Percentiles rank a stretch among this genome's conserved stretches.
Evolutionary conservation across 1,140 invertebrate species (phyloP).

Genomic region (Marisa cornuarietis): DNA sequence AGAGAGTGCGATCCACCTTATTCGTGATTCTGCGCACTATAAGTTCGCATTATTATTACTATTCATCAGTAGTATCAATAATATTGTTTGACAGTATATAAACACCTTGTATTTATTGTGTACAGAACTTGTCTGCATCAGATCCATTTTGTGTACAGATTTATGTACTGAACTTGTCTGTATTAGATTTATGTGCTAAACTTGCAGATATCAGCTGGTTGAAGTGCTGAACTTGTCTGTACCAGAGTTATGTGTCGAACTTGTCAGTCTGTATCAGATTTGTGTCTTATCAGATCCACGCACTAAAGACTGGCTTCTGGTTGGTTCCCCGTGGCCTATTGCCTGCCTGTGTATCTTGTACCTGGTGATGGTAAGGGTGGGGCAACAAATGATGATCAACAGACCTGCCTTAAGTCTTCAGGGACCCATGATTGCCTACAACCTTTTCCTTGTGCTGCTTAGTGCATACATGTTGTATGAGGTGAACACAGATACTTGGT

Average conservation of each 20-base stretch:
- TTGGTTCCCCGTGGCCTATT: constrained; percentile 65
- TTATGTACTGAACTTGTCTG: not conserved
- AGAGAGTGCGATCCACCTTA: too few relatives aligned
- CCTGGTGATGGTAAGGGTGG: constrained; percentile 66
- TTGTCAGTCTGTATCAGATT: not conserved
- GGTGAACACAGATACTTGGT: constrained; percentile 36
- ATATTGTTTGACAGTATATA: too few relatives aligned
- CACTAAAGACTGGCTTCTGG: constrained; percentile 66
- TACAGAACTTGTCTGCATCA: too few relatives aligned
- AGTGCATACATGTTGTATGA: constrained; percentile 76
- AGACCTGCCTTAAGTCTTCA: constrained; percentile 84
- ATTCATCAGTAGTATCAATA: too few relatives aligned
- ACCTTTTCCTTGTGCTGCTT: constrained; percentile 85
- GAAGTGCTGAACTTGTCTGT: too few relatives aligned
- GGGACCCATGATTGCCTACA: constrained; percentile 82
- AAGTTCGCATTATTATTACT: too few relatives aligned
- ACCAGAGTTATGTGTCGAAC: not conserved
- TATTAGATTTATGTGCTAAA: not conserved
- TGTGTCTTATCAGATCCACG: constrained; percentile 62
- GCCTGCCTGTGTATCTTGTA: constrained; percentile 61
- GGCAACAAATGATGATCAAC: constrained; percentile 87
- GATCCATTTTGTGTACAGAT: not conserved
- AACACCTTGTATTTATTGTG: too few relatives aligned
- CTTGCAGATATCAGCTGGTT: too few relatives aligned
- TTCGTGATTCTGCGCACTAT: too few relatives aligned